Evolutionary conservation across 2,888 invertebrate genomes (phyloP).

Genomic region (Eulithis testata): DNA sequence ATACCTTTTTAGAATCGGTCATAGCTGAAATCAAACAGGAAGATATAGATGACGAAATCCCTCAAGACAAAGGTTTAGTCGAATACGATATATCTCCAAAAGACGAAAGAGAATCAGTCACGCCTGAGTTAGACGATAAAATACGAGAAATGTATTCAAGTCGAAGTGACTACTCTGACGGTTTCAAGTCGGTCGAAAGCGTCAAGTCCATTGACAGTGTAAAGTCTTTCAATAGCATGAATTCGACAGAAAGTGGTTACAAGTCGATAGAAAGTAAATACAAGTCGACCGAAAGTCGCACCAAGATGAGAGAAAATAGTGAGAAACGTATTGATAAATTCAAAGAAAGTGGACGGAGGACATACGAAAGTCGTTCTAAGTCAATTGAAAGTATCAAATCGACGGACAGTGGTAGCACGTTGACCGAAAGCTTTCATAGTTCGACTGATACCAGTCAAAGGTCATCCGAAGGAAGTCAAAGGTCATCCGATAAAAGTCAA

Average conservation of each 20-base stretch:
- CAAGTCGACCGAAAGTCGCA: conserved; percentile 48
- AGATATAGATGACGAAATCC: conserved; percentile 64
- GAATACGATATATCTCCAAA: conserved; percentile 76
- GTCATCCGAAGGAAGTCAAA: no score
- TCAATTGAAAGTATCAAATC: conserved; percentile 25
- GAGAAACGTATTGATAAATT: conserved; percentile 5
- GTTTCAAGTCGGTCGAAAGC: conserved; percentile 60
- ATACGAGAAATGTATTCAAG: conserved; percentile 52
- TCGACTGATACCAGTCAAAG: background rate
- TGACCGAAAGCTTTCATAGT: conserved; percentile 30
- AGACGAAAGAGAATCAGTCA: conserved; percentile 58
- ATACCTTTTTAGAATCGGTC: conserved; percentile 74
- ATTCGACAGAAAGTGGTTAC: conserved; percentile 39
- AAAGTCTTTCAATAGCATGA: conserved; percentile 52
- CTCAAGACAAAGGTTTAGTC: conserved; percentile 71
- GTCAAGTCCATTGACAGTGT: conserved; percentile 51
- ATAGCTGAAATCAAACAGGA: conserved; percentile 78
- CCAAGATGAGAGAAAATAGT: conserved; percentile 31
- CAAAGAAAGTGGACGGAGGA: conserved; percentile 24
- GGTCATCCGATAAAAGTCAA: no score
- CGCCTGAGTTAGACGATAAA: conserved; percentile 70
- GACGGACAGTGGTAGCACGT: background rate
- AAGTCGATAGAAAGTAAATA: conserved; percentile 50
- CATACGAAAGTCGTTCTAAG: conserved; percentile 12
- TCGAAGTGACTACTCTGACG: conserved; percentile 62